Percentiles rank a stretch among this genome's conserved stretches.
Conservation (phyloP, 2,797 vertebrate genomes). For the Taeniopygia guttata region DNA sequence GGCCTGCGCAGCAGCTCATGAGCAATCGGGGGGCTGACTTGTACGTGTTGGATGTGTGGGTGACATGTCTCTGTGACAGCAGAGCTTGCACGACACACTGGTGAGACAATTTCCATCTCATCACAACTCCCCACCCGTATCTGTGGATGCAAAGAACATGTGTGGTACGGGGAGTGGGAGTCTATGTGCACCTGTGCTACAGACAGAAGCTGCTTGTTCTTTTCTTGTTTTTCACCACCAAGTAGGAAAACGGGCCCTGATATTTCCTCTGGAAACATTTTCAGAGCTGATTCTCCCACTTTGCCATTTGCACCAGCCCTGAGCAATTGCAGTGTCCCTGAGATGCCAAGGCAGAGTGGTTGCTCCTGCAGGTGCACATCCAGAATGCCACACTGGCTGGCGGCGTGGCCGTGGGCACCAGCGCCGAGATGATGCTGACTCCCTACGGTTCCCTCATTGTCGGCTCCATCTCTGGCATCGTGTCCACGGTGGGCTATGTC, state of each 20-base stretch:
- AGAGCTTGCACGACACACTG: conserved; percentile 45
- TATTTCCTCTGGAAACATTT: conserved; percentile 9
- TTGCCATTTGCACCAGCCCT: neutral
- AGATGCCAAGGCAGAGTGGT: neutral
- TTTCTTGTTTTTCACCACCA: conserved; percentile 29
- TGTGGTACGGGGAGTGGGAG: conserved; percentile 56
- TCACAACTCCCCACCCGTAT: conserved; percentile 36
- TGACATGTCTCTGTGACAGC: conserved; percentile 54
- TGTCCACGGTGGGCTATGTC: conserved; percentile 89
- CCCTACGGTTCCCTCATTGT: conserved; percentile 91
- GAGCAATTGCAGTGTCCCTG: neutral
- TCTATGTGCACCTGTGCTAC: conserved; percentile 34
- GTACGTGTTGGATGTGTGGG: conserved; percentile 46
- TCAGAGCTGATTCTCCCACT: neutral
- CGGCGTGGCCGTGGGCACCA: conserved; percentile 91
- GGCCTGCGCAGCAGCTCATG: conserved; percentile 12
- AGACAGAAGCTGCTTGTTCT: conserved; percentile 51
- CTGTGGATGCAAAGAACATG: conserved; percentile 34
- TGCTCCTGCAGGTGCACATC: conserved; percentile 87
- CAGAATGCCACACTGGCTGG: conserved; percentile 93
- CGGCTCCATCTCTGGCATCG: conserved; percentile 85
- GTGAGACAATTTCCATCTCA: conserved; percentile 65
- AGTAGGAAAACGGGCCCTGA: conserved; percentile 9
- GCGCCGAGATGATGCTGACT: conserved; percentile 91
- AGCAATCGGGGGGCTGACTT: conserved; percentile 52